Conservation (phyloP, 2,797 vertebrate genomes). For the Lacerta agilis region DNA sequence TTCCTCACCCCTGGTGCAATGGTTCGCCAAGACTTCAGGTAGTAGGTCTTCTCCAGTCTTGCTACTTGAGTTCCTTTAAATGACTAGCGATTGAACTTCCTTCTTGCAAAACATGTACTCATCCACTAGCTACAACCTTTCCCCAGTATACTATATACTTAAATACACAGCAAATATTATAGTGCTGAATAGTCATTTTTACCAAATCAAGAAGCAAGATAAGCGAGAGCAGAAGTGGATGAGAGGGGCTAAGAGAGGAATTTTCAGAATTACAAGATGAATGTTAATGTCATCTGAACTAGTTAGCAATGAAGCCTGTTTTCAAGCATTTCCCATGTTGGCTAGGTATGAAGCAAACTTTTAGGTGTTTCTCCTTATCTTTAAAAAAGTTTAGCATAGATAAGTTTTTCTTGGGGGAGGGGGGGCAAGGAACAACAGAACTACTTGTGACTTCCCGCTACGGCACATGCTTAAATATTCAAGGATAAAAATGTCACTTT, state of each 20-base stretch:
- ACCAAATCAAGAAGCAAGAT: background rate
- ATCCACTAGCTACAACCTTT: background rate
- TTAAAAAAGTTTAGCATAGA: background rate
- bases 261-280: background rate
- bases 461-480: background rate
- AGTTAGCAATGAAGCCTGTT: background rate
- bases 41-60: background rate
- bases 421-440: background rate
- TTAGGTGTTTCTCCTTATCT: no score
- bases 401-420: background rate
- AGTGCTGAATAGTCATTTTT: background rate
- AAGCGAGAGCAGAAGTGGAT: background rate
- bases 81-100: background rate
- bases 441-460: background rate
- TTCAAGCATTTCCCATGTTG: no score
- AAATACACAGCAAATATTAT: background rate
- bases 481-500: conserved; percentile 19
- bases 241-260: background rate
- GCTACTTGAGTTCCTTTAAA: background rate
- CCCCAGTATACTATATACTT: background rate
- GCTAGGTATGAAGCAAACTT: no score
- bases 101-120: background rate
- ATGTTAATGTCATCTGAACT: background rate
- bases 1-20: background rate
- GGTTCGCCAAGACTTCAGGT: background rate